These are phyloP conservation scores for Lapara coniferarum DNA, from an alignment of 2,888 invertebrate genomes.

Conservation along the genomic window DNA sequence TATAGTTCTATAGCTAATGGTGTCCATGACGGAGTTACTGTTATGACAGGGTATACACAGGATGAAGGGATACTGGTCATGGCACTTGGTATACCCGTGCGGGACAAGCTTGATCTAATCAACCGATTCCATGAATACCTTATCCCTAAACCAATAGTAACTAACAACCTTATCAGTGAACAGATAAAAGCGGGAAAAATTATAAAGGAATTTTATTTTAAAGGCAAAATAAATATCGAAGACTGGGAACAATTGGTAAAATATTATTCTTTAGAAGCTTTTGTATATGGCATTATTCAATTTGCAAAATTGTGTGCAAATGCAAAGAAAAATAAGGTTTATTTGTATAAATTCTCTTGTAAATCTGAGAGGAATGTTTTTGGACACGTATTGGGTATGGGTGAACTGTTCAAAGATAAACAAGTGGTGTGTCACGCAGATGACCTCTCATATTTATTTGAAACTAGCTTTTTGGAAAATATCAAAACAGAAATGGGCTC, in stretches of 20 bases:
- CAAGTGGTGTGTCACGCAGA: slow-evolving; percentile 52
- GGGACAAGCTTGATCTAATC: slow-evolving; percentile 44
- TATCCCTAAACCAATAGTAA: slow-evolving; percentile 48
- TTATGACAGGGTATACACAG: slow-evolving; percentile 87
- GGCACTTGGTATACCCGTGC: slow-evolving; percentile 26
- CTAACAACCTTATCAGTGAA: slow-evolving; percentile 44
- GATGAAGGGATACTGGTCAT: slow-evolving; percentile 83
- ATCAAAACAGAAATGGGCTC: slow-evolving; percentile 44
- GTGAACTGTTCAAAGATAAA: slow-evolving; percentile 36
- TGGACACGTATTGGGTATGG: slow-evolving; percentile 40
- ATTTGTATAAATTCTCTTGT: slow-evolving; percentile 59
- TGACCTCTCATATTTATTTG: slow-evolving; percentile 58
- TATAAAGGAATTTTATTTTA: slow-evolving; percentile 53
- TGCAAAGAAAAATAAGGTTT: slow-evolving; percentile 46
- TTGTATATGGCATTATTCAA: slow-evolving; percentile 46
- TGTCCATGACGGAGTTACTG: slow-evolving; percentile 78
- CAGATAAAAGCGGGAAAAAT: slow-evolving; percentile 54
- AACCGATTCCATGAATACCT: slow-evolving; percentile 54
- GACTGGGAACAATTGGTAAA: slow-evolving; percentile 46
- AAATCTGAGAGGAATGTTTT: slow-evolving; percentile 56
- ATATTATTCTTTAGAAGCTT: slow-evolving; percentile 45
- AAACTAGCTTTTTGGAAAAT: slow-evolving; percentile 37
- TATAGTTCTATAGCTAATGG: slow-evolving; percentile 69
- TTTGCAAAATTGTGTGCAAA: slow-evolving; percentile 47
- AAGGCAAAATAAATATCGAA: slow-evolving; percentile 41